Evolutionary conservation across 2,797 vertebrate genomes (phyloP).

Genomic region (Malurus leucopterus): DNA sequence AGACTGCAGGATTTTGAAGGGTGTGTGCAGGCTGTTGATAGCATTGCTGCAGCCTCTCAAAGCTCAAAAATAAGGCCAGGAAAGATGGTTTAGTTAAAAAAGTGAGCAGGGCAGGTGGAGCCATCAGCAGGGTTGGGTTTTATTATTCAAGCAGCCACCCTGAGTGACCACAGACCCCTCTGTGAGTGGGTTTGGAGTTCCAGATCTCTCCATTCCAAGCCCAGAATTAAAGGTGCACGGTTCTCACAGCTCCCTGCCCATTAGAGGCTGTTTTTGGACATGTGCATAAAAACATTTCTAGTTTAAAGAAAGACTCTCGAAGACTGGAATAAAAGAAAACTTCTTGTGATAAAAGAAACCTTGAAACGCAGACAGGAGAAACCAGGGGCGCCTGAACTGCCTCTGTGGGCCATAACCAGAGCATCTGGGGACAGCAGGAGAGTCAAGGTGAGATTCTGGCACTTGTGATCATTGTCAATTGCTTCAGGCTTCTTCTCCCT

Average conservation of each 20-base stretch:
- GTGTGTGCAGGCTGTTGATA: neutral
- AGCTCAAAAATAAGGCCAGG: neutral
- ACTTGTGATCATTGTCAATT: neutral
- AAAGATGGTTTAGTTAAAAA: neutral
- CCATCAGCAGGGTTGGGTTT: neutral
- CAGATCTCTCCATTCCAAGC: neutral
- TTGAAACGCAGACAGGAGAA: neutral
- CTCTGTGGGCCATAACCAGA: neutral
- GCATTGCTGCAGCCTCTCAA: neutral
- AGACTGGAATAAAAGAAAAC: neutral
- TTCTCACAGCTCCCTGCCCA: neutral
- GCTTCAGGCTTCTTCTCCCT: neutral
- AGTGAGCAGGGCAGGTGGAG: neutral
- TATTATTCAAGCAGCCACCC: neutral
- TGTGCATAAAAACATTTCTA: neutral
- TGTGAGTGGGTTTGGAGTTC: neutral
- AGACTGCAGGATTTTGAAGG: neutral
- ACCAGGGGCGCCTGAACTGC: neutral
- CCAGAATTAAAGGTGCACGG: neutral
- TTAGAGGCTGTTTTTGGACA: neutral
- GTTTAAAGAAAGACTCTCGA: neutral
- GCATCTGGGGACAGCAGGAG: neutral
- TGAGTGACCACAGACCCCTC: neutral
- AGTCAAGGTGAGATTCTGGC: neutral
- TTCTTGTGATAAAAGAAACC: neutral